Conservation (phyloP, 2,797 vertebrate species). For the Kryptolebias ocellatus region DNA sequence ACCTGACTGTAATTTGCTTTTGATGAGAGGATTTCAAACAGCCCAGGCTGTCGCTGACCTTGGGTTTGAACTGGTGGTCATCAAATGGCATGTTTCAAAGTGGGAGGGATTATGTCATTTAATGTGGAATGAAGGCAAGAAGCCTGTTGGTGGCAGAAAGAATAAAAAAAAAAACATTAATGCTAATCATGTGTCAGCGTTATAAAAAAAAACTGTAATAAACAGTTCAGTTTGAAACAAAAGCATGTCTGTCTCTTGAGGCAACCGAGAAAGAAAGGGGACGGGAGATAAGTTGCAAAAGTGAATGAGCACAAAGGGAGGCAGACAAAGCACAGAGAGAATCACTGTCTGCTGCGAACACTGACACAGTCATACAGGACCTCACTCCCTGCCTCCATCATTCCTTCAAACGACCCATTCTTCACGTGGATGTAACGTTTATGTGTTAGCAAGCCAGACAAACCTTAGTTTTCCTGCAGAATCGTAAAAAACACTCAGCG, state of each 20-base stretch:
- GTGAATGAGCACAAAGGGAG: conserved; percentile 53
- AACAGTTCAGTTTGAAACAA: conserved; percentile 69
- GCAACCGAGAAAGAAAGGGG: conserved; percentile 46
- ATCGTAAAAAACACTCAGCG: conserved; percentile 29
- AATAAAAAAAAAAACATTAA: conserved; percentile 40
- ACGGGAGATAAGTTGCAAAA: conserved; percentile 39
- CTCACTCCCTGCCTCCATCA: conserved; percentile 70
- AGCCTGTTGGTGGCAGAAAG: conserved; percentile 16
- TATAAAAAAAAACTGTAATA: conserved; percentile 54
- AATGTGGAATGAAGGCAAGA: conserved; percentile 14
- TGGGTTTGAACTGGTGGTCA: neutral
- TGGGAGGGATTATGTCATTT: conserved; percentile 12
- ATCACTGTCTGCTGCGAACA: conserved; percentile 77
- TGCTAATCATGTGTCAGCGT: conserved; percentile 36
- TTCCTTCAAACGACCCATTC: conserved; percentile 66
- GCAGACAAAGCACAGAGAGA: conserved; percentile 75
- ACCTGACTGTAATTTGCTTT: conserved; percentile 1
- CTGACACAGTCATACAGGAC: conserved; percentile 79
- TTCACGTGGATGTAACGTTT: conserved; percentile 60
- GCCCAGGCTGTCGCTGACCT: neutral
- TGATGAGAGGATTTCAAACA: neutral
- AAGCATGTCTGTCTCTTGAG: conserved; percentile 65
- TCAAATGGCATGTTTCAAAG: conserved; percentile 1
- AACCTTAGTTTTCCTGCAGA: conserved; percentile 16
- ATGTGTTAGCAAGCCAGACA: conserved; percentile 44